Evolutionary conservation across 2,113 vertebrate genomes (phyloP), one percentile per base, ranked within the genome.

Genomic region (Mola mola): DNA sequence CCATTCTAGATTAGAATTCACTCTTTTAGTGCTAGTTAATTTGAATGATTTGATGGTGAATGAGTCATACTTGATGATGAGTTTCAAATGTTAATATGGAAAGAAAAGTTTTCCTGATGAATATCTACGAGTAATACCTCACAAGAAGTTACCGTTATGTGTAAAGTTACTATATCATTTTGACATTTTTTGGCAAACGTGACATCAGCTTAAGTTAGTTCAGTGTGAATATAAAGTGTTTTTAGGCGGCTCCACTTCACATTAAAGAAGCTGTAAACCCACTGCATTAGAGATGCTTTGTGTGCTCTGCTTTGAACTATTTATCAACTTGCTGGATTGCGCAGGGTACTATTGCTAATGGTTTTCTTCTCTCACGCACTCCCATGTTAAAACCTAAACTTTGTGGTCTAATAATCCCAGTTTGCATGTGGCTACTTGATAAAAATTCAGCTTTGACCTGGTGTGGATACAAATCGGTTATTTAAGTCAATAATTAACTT

Each of bases 401-500:
- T 10, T 33, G 38, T 37, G 20, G 3, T 19, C 40, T 41, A 44
- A 37, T 78, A 34, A 49, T 48, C 47, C 24, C 31, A 10, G 50
- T 58, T 71, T 63, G 57, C 33, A 8, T 66, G 55, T 55, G 63
- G 29, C 46, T 58, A 41, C 72, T 74, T 76, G 81, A 81, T 83
- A 78, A 83, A 80, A 79, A 57, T 44, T 21, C 65, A 68, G 56
- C 82, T 77, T 90, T 91, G 84, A 81, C 86, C 68, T 56, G 7
- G 25, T 63, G 22, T 64, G 36, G 53, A 66, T 64, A 53, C 42
- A 82, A 52, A 70, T 67, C 16, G 43, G 50, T 17, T 15, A 33
- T 70, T 70, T 46, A n/a, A 41, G 66, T 87, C 12, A 88, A 83
- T 82, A 37, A 90, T 89, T 88, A 88, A 89, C 84, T 44, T 53